Base-by-base conservation (phyloP, 2,113 vertebrate species). In the Hypomesus transpacificus region DNA sequence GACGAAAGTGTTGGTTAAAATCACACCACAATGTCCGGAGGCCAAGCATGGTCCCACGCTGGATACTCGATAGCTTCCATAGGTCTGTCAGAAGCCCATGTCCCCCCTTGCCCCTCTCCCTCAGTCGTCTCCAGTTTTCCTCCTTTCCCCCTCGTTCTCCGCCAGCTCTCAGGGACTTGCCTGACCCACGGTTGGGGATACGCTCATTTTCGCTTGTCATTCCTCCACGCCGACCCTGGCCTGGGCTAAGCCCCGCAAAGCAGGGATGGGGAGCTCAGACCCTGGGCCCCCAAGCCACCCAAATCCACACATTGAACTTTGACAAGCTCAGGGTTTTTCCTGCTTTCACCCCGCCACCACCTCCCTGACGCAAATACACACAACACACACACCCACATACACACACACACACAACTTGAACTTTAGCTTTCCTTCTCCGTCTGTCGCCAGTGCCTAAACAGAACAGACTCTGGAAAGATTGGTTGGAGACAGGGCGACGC, bases 161-260 rank as follows among this genome's bases (percentile, higher is more conserved):
- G 65, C 70, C 74, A 80, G 53, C 24, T 70, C 61, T 73, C 13
- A 0, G 6, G 60, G 1, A 17, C 73, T 71, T 78, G 28, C 57
- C 24, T 69, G 59, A 70, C 69, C 58, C 18, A 14, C 50, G 67
- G 72, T 60, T 60, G 71, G 51, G 80, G 69, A 76, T 75, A 59
- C 50, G n/a, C 18, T 76, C 66, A 78, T 22, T 3, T 75, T 75
- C 26, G 21, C 74, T 79, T 74, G 77, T 82, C 63, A 9, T 46
- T 46, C 74, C 66, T 69, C 66, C 75, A 72, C 79, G 76, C 68
- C 68, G 4, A 3, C 69, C 74, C 71, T 60, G 60, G n/a, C 78
- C 71, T 74, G 65, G 14, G 84, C 58, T 86, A 83, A 87, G 83
- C 87, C 87, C 81, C 68, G 84, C 81, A 87, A 85, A 87, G 83